Evolutionary conservation across 53 echinoderm and acorn worm species (phyloP).

Genomic region (Apostichopus leukothele): DNA sequence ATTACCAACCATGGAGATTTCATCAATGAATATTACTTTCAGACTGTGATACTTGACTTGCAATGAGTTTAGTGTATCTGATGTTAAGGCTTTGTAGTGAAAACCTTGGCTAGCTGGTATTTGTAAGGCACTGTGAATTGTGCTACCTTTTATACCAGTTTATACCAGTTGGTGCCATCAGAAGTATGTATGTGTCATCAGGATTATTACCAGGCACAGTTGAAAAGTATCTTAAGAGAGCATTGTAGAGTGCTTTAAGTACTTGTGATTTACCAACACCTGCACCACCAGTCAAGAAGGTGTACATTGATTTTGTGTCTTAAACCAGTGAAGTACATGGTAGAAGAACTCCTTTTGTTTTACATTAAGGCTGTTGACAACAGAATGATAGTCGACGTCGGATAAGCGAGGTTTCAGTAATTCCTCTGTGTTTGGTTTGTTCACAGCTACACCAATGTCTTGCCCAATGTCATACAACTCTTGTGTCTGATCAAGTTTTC

Average conservation of each 20-base stretch:
- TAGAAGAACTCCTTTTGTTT: slow-evolving; percentile 53
- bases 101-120: slow-evolving; percentile 51
- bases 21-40: slow-evolving; percentile 51
- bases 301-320: neutral
- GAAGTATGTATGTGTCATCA: slow-evolving; percentile 26
- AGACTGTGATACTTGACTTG: slow-evolving; percentile 12
- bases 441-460: slow-evolving; percentile 44
- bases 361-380: slow-evolving; percentile 47
- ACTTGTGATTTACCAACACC: slow-evolving; percentile 57
- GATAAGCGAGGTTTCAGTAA: slow-evolving; percentile 34
- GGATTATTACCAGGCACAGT: slow-evolving; percentile 47
- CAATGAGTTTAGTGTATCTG: slow-evolving; percentile 20
- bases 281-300: slow-evolving; percentile 57
- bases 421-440: slow-evolving; percentile 27
- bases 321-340: slow-evolving; percentile 50
- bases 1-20: slow-evolving; percentile 53
- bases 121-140: slow-evolving; percentile 51
- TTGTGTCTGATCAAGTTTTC: neutral
- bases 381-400: slow-evolving; percentile 40
- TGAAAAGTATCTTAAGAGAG: slow-evolving; percentile 23
- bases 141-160: slow-evolving; percentile 47
- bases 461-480: too few species aligned
- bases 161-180: slow-evolving; percentile 62
- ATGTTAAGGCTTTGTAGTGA: slow-evolving; percentile 37
- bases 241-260: slow-evolving; percentile 46